Base-by-base conservation (phyloP, 30 jellyfish, hydroid and myxozoan genomes). In the Cassiopea xamachana region DNA sequence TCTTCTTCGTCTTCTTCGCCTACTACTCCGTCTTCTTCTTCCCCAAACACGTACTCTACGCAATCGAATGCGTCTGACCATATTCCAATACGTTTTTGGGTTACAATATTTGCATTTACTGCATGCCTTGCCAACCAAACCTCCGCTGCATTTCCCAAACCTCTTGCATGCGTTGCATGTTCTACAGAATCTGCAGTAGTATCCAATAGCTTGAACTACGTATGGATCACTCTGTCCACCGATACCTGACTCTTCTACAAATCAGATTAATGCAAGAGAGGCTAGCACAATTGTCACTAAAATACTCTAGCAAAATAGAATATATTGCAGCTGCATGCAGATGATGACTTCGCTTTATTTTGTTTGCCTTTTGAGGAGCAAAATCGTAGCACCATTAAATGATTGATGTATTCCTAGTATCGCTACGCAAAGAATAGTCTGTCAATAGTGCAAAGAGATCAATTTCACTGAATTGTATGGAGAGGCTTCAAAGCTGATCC, bases 141-240 rank as follows among this genome's bases (percentile, higher is more conserved):
- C 76, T 44, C 92, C 46, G 15, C 60, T 69, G 62, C 92, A 84
- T 27, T 76, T 72, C 47, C 92, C 77, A 55, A 6, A 19, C 49
- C 71, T 46, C 77, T 72, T 50, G 80, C 92, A 84, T 12, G 84
- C 79, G 18, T 71, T 84, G 79, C 84, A 75, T 8, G 55, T 45
- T 48, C 68, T 84, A 79, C 92, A 84, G 69, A 70, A 84, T 79
- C 49, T 55, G 86, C 92, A 84, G 80, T 84, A 84, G 61, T 73
- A 27, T 48, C 77, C 70, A 39, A 84, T 60, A 12, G 78, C 27
- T 67, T 75, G 79, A 19, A 75, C 18, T 69, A 84, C 84, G 45
- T 18, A 72, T 16, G 92, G 92, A 49, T 84, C 92, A 17, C 61
- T 81, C 79, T 81, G 67, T 80, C 72, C 92, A 0, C 27, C 62